Evolutionary conservation across 64 coral and sea anemone species (phyloP), one percentile per base, ranked within the genome.

Genomic region (Montipora efflorescens): DNA sequence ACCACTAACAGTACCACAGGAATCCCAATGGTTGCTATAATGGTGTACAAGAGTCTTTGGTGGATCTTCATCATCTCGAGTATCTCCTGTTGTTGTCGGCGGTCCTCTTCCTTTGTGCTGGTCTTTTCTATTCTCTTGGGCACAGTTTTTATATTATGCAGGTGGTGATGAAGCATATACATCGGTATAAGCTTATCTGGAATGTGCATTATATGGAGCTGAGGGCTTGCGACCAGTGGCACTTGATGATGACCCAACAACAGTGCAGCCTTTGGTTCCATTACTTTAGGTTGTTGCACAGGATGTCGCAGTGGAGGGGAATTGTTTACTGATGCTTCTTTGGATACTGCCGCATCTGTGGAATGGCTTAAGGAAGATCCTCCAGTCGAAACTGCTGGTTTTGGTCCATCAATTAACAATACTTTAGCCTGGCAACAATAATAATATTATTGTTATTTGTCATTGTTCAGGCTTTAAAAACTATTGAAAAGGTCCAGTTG

Each of bases 21-120:
- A 48, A 99, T 96, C 9, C 98, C 98, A 96, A 99, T 96, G 13
- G 98, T 99, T 28, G 98, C 98, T 79, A 99, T 94, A 47, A 99
- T 92, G 0, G 98, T 99, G 77, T 99, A 99, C 55, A 99, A 77
- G 55, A 99, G 75, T 49, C 89, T 68, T 23, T 99, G 95, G n/a
- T 99, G 98, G 62, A 99, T 99, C 76, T 96, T 96, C 84, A 99
- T 78, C 97, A 99, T 99, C 44, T 99, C 97, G 79, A 99, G 92
- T 77, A 99, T 95, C 76, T 99, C 95, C 69, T 97, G 92, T 52
- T 97, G 95, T 2, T 93, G 76, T 14, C 87, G 80, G 11, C 92
- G 74, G 19, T 97, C 95, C 9, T 93, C 89, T 7, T 97, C 95
- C 43, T 83, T 97, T 1, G 78, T 50, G 81, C 53, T 97, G 7